A percentile compares a stretch with the other conserved stretches of the same genome.
phyloP scores from a whole-genome alignment of 92 coral and sea anemone species.

The Porites rus region DNA sequence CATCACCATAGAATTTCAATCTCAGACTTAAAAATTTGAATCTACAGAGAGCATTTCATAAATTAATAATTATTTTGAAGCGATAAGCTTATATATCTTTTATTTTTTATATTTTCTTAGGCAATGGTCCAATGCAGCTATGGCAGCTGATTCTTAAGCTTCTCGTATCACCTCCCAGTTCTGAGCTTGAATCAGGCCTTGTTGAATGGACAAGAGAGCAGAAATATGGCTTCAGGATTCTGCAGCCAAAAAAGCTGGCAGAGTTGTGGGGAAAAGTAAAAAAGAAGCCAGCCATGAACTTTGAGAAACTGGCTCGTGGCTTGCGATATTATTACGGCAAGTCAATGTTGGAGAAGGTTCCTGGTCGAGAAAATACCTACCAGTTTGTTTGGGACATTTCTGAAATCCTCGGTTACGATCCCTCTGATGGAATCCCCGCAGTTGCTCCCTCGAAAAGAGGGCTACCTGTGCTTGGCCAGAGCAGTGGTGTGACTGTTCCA shows the following conservation, averaged over 20 bases:
- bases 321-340: constrained; percentile 36
- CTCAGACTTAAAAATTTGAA: too few relatives aligned
- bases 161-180: constrained; percentile 6
- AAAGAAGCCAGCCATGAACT: constrained; percentile 32
- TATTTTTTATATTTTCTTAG: neutral
- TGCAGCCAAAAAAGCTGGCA: constrained; percentile 25
- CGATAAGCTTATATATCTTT: too few relatives aligned
- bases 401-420: constrained; percentile 27
- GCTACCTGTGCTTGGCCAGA: neutral
- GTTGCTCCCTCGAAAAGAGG: neutral
- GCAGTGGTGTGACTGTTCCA: neutral
- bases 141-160: constrained; percentile 30
- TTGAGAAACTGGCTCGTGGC: constrained; percentile 34
- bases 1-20: too few relatives aligned
- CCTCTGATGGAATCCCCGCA: neutral
- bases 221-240: constrained; percentile 32
- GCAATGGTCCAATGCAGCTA: constrained; percentile 38
- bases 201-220: constrained; percentile 37
- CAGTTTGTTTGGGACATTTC: constrained; percentile 33
- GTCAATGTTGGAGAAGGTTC: constrained; percentile 32
- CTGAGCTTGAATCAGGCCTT: neutral
- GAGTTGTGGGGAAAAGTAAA: constrained; percentile 19
- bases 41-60: too few relatives aligned
- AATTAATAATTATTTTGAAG: too few relatives aligned
- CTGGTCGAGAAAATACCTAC: constrained; percentile 28